Conservation (phyloP, 2,113 vertebrate genomes). For the Petroica traversi region DNA sequence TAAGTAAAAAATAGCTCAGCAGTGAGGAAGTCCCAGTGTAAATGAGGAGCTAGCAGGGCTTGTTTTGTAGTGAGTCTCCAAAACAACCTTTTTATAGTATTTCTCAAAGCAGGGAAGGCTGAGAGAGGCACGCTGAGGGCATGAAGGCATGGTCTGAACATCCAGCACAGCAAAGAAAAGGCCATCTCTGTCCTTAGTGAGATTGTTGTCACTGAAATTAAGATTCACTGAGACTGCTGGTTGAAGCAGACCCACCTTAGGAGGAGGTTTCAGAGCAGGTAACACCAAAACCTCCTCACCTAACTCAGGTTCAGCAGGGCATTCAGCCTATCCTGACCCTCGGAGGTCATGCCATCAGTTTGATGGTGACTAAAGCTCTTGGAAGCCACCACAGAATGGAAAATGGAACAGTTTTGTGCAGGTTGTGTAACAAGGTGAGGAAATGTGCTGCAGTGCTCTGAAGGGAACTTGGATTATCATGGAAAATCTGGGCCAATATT, state of each 20-base stretch:
- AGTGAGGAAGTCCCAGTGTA: neutral
- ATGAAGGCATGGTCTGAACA: neutral
- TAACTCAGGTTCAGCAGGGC: neutral
- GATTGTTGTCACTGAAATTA: too few species aligned
- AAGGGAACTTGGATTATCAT: neutral
- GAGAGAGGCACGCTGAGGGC: rapidly evolving
- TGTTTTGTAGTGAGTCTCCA: neutral
- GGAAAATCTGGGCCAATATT: neutral
- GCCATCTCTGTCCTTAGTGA: neutral
- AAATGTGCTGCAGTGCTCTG: neutral
- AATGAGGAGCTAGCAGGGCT: neutral
- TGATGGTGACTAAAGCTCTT: neutral
- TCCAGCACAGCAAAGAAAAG: neutral
- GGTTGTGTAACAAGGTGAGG: neutral
- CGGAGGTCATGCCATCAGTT: neutral
- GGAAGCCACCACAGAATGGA: neutral
- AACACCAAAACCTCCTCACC: neutral
- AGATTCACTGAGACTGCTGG: neutral
- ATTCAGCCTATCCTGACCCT: neutral
- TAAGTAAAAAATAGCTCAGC: neutral
- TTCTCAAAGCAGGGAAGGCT: neutral
- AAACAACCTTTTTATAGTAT: neutral
- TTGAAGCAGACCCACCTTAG: neutral
- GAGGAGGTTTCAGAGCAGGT: neutral
- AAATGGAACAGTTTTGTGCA: neutral